These are phyloP conservation scores for Cantharis flavilabris DNA, from an alignment of 2,888 invertebrate genomes.

Conservation along the genomic window DNA sequence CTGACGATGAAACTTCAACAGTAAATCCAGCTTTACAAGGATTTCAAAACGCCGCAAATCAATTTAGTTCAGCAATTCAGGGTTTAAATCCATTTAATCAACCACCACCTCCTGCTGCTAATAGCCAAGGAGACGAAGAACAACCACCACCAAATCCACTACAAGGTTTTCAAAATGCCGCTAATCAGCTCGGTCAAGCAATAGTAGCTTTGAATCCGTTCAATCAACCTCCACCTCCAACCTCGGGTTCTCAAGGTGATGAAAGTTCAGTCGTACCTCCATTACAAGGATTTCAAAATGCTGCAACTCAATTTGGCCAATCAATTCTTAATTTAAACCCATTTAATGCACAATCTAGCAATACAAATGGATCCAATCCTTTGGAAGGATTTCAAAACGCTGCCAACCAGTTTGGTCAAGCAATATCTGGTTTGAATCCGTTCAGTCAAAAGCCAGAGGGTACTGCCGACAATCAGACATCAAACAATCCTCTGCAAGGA, in stretches of 20 bases:
- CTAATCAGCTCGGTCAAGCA: background rate
- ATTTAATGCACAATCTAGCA: background rate
- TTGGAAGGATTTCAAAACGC: background rate
- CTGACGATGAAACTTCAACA: constrained; percentile 26
- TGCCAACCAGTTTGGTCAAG: background rate
- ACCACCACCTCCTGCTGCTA: background rate
- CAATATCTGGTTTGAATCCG: constrained; percentile 20
- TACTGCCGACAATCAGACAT: constrained; percentile 23
- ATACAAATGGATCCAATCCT: background rate
- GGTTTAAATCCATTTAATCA: constrained; percentile 26
- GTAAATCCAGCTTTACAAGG: constrained; percentile 15
- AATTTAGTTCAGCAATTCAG: constrained; percentile 20
- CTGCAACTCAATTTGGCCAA: constrained; percentile 17
- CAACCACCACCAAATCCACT: constrained; percentile 18
- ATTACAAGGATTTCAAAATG: constrained; percentile 26
- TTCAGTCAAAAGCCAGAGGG: constrained; percentile 23
- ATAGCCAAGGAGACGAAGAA: constrained; percentile 26
- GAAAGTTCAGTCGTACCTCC: constrained; percentile 5
- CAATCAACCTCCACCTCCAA: constrained; percentile 16
- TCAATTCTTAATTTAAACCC: constrained; percentile 6
- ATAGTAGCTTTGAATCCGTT: constrained; percentile 29
- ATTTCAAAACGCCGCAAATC: constrained; percentile 25
- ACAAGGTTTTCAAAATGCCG: constrained; percentile 21
- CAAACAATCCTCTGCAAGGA: constrained; percentile 23
- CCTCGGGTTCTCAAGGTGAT: constrained; percentile 11